These are phyloP conservation scores for Stegana nigrithorax DNA, from an alignment of 2,888 invertebrate species.

Conservation along the genomic window DNA sequence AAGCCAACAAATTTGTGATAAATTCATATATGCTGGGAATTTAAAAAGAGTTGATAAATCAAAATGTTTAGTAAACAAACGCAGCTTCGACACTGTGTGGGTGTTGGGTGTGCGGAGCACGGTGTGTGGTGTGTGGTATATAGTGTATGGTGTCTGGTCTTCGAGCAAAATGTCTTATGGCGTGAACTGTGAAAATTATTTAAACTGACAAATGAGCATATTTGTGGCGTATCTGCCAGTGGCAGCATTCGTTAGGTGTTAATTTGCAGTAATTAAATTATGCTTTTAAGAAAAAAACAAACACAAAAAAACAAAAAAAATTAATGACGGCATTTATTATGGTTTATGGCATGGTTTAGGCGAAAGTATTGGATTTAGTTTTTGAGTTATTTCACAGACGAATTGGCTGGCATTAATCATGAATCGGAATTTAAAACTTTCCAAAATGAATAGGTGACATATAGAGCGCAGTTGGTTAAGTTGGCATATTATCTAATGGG, in stretches of 20 bases:
- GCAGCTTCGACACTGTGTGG: too few species aligned
- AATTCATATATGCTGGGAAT: constrained; percentile 53
- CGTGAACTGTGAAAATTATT: constrained; percentile 26
- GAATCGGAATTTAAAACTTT: background rate
- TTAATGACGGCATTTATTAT: background rate
- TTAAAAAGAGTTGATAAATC: constrained; percentile 61
- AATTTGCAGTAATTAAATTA: constrained; percentile 43
- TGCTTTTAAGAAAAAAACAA: background rate
- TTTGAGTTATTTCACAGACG: background rate
- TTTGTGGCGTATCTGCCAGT: constrained; percentile 14
- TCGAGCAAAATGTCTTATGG: too few species aligned
- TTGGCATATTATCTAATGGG: too few species aligned
- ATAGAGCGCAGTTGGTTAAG: background rate
- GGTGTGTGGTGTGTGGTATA: too few species aligned
- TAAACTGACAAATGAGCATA: constrained; percentile 46
- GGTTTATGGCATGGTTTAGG: background rate
- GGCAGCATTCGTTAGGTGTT: constrained; percentile 49
- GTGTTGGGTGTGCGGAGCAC: background rate
- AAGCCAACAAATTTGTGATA: constrained; percentile 31
- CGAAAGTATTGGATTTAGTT: background rate
- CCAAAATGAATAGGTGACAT: background rate
- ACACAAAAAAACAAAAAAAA: background rate
- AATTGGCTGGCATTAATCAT: background rate
- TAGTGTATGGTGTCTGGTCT: too few species aligned
- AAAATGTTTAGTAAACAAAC: constrained; percentile 42